Evolutionary conservation across 2,113 vertebrate genomes (phyloP).

Genomic region (Cyphomyrus plagiostoma): DNA sequence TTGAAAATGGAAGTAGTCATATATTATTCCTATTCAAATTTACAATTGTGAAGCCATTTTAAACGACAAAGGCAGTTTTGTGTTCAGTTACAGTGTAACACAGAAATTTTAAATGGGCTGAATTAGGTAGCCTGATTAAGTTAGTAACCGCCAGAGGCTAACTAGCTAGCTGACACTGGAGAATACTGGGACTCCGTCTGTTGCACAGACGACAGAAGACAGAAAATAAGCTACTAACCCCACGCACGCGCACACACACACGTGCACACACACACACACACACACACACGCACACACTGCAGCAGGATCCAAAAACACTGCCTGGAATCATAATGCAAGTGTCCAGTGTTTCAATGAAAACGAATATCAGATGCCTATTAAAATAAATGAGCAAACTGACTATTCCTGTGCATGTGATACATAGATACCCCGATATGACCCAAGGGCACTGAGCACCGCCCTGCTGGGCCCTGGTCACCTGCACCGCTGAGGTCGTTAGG

Average conservation of each 20-base stretch:
- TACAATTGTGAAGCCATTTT: neutral
- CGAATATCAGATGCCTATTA: neutral
- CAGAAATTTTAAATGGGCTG: neutral
- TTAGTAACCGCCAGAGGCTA: neutral
- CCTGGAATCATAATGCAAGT: neutral
- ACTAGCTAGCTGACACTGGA: neutral
- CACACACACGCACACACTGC: neutral
- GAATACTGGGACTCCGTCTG: neutral
- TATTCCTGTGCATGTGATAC: neutral
- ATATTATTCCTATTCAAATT: neutral
- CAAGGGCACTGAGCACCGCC: neutral
- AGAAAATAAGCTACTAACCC: neutral
- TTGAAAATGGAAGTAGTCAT: neutral
- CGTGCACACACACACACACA: too few relatives aligned
- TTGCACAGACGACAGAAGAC: neutral
- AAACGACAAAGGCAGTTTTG: neutral
- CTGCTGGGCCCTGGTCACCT: neutral
- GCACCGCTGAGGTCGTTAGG: neutral
- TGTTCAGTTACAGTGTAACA: neutral
- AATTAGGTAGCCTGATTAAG: neutral
- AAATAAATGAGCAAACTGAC: neutral
- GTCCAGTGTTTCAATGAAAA: neutral
- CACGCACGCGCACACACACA: neutral
- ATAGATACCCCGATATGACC: neutral
- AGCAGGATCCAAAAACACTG: neutral